A percentile compares a stretch with the other conserved stretches of the same genome.
phyloP scores from a whole-genome alignment of 2,888 invertebrate genomes.

The Noctua janthe region DNA sequence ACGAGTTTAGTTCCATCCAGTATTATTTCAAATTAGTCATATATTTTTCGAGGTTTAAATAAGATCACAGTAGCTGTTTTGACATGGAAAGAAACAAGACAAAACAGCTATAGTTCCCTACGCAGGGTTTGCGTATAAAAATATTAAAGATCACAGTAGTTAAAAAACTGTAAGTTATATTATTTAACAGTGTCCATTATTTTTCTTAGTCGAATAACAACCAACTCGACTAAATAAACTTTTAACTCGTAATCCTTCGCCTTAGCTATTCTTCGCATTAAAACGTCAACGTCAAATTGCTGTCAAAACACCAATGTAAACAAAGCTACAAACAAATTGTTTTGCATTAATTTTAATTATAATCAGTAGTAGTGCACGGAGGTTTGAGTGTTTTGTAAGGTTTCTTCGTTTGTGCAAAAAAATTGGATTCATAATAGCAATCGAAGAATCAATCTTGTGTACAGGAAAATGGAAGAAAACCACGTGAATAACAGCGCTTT shows the following conservation, averaged over 20 bases:
- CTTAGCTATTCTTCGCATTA: constrained; percentile 12
- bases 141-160: background rate
- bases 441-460: background rate
- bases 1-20: background rate
- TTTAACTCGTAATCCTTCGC: background rate
- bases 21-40: background rate
- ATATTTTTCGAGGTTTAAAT: background rate
- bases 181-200: background rate
- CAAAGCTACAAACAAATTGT: constrained; percentile 31
- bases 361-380: constrained; percentile 21
- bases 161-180: background rate
- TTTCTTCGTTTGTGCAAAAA: background rate
- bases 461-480: constrained; percentile 77
- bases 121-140: no score
- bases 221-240: constrained; percentile 10
- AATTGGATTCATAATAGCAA: background rate
- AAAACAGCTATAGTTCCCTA: no score
- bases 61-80: background rate
- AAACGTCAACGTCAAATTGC: constrained; percentile 22
- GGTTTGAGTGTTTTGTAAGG: background rate
- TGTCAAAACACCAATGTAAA: constrained; percentile 40
- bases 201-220: background rate
- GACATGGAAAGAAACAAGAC: no score
- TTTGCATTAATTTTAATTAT: background rate
- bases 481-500: constrained; percentile 82